Conservation (phyloP, 1,140 invertebrate genomes). For the Ceratina calcarata region DNA sequence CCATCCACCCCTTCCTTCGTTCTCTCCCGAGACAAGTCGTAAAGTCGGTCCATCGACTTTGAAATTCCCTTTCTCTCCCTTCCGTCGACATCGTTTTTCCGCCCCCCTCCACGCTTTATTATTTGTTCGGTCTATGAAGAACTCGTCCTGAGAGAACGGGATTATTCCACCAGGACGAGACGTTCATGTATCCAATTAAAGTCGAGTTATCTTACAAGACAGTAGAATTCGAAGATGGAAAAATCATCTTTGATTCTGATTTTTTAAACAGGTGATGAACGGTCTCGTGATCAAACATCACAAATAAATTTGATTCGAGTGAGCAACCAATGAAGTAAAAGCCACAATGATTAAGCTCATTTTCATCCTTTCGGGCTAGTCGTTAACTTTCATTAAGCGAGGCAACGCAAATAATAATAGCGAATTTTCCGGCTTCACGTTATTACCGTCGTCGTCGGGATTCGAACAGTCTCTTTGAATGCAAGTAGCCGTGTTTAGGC, state of each 20-base stretch:
- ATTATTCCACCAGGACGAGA: conserved; percentile 44
- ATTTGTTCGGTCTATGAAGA: conserved; percentile 32
- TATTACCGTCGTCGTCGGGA: conserved; percentile 22
- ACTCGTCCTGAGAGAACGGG: background rate
- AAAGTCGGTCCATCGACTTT: conserved; percentile 59
- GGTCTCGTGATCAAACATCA: no score
- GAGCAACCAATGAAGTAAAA: background rate
- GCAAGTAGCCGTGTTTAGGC: conserved; percentile 37
- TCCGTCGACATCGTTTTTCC: conserved; percentile 9
- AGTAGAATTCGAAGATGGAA: conserved; percentile 33
- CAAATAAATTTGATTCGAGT: no score
- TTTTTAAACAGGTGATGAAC: no score
- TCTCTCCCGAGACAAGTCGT: conserved; percentile 28
- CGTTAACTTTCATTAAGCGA: background rate
- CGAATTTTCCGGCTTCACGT: background rate
- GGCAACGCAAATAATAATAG: background rate
- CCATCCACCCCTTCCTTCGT: background rate
- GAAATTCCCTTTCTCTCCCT: conserved; percentile 22
- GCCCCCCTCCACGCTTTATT: conserved; percentile 31
- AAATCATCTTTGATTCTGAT: background rate
- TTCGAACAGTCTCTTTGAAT: conserved; percentile 10
- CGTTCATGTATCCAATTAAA: conserved; percentile 53
- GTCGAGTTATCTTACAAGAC: conserved; percentile 55
- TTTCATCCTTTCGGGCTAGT: no score
- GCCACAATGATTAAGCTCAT: background rate